A percentile compares a stretch with the other conserved stretches of the same genome.
phyloP scores from a whole-genome alignment of 2,797 vertebrate genomes.

The Distichodus sexfasciatus region DNA sequence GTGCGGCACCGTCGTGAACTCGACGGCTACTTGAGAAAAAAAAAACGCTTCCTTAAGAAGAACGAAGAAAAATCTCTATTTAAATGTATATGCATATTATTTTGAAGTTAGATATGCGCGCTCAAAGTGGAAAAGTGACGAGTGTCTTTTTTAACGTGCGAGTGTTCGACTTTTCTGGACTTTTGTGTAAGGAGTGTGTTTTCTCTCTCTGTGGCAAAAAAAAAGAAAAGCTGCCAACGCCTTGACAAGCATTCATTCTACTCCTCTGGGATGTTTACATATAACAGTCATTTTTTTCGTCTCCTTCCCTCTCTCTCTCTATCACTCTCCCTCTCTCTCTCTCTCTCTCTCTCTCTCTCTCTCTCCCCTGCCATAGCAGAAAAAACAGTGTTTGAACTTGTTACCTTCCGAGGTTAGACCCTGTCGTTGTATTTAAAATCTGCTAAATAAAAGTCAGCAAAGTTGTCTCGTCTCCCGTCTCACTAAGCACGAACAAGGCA shows the following conservation, averaged over 20 bases:
- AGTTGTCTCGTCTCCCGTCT: conserved; percentile 34
- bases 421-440: conserved; percentile 80
- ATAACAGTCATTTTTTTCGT: conserved; percentile 64
- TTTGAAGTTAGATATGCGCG: conserved; percentile 58
- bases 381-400: conserved; percentile 73
- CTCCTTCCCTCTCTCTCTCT: too few relatives aligned
- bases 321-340: too few relatives aligned
- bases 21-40: conserved; percentile 58
- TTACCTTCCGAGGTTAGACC: conserved; percentile 69
- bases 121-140: conserved; percentile 51
- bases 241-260: conserved; percentile 56
- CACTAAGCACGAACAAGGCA: neutral
- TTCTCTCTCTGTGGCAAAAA: conserved; percentile 48
- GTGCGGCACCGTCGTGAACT: conserved; percentile 40
- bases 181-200: conserved; percentile 72
- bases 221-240: conserved; percentile 40
- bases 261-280: conserved; percentile 77
- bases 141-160: conserved; percentile 70
- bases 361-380: conserved; percentile 63
- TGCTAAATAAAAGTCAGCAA: conserved; percentile 78
- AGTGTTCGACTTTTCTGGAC: conserved; percentile 67
- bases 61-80: conserved; percentile 64
- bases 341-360: too few relatives aligned
- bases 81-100: conserved; percentile 71
- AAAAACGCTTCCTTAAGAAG: conserved; percentile 65